Evolutionary conservation across 2,888 invertebrate species (phyloP).

Genomic region (Drosophila lacicola): DNA sequence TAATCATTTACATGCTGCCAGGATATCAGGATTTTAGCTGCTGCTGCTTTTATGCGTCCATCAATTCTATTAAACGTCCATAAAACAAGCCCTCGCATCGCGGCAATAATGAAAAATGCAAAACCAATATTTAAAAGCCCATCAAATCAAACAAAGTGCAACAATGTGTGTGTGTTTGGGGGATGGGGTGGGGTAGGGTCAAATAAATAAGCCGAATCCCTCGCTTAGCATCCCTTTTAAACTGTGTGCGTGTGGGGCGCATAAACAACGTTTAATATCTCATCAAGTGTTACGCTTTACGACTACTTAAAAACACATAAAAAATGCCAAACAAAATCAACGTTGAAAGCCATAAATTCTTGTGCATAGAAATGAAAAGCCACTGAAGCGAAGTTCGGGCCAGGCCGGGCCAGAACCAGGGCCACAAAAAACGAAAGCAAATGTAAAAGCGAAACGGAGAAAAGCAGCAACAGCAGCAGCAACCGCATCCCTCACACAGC

Average conservation of each 20-base stretch:
- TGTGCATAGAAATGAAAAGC: slow-evolving; percentile 62
- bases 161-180: slow-evolving; percentile 49
- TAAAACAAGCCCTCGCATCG: slow-evolving; percentile 34
- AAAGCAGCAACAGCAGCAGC: slow-evolving; percentile 25
- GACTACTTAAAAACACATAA: slow-evolving; percentile 84
- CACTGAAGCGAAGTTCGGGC: slow-evolving; percentile 32
- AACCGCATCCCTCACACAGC: slow-evolving; percentile 50
- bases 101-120: slow-evolving; percentile 73
- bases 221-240: slow-evolving; percentile 20
- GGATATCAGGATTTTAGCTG: slow-evolving; percentile 17
- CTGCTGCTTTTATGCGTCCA: slow-evolving; percentile 38
- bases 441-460: slow-evolving; percentile 57
- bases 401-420: slow-evolving; percentile 21
- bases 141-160: slow-evolving; percentile 76
- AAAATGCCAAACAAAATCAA: slow-evolving; percentile 75
- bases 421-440: slow-evolving; percentile 63
- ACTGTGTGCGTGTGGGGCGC: slow-evolving; percentile 6
- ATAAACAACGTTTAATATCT: slow-evolving; percentile 82
- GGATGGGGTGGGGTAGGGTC: neutral
- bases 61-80: slow-evolving; percentile 68
- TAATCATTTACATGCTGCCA: slow-evolving; percentile 48
- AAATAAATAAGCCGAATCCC: slow-evolving; percentile 6
- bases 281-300: slow-evolving; percentile 84
- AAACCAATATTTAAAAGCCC: slow-evolving; percentile 77
- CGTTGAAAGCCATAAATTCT: slow-evolving; percentile 76